Evolutionary conservation across 2,888 invertebrate genomes (phyloP), one percentile per base, ranked within the genome.

Genomic region (Sminthurides aquaticus): DNA sequence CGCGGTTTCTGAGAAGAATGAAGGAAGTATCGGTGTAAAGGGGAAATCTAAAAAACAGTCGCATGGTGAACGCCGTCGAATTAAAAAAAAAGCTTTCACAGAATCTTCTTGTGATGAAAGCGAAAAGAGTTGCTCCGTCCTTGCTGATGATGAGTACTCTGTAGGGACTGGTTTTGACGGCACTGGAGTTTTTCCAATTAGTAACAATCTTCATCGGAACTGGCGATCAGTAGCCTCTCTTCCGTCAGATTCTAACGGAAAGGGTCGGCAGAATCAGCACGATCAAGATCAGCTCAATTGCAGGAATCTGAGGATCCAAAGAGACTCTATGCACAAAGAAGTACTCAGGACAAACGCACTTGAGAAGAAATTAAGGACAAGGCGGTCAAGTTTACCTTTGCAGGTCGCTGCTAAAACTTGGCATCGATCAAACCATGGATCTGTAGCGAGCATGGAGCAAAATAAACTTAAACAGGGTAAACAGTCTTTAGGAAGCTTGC

Each of bases 281-380:
- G 15, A 34, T 11, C 43, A 34, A 34, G n/a, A n/a, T n/a, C n/a
- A n/a, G n/a, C n/a, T n/a, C n/a, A n/a, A n/a, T n/a, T n/a, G n/a
- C n/a, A n/a, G n/a, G n/a, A n/a, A n/a, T n/a, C n/a, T n/a, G n/a
- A n/a, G n/a, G n/a, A 15, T 43, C 15, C 18, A 24, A 2, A 62
- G 48, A 20, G 62, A 62, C 26, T 62, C 57, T 5, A 56, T 62
- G 22, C 57, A 62, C 34, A 62, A 56, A 43, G 62, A 62, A 56
- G 57, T 62, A 8, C 49, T 57, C 56, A 22, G 62, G 18, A 56
- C 62, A 15, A 48, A 55, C 1, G 56, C 55, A n/a, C 48, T 62
- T 34, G 57, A 62, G 49, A 55, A 57, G 49, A 62, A 62, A 48
- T 26, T 62, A 8, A 55, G 56, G 49, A 34, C 56, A 3, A 27